A percentile compares a stretch with the other conserved stretches of the same genome.
phyloP scores from a whole-genome alignment of 2,797 vertebrate genomes.

The Acrossocheilus wenchowensis region DNA sequence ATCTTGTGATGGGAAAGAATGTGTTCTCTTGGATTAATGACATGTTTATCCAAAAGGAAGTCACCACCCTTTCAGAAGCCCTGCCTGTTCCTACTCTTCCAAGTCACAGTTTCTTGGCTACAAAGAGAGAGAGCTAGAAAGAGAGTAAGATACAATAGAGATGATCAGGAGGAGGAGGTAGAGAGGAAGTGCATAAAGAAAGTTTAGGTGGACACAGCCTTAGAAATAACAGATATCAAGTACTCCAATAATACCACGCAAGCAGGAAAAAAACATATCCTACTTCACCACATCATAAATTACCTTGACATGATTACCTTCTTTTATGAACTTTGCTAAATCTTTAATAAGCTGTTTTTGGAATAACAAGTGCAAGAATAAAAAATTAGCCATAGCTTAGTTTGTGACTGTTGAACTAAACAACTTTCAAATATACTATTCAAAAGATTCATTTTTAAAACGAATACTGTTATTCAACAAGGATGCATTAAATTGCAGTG shows the following conservation, averaged over 20 bases:
- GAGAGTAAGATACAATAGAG: conserved; percentile 49
- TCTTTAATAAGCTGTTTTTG: background rate
- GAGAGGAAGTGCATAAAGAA: conserved; percentile 7
- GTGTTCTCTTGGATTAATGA: conserved; percentile 94
- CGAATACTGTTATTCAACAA: background rate
- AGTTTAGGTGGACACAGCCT: background rate
- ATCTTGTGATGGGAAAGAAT: conserved; percentile 97
- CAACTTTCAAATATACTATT: background rate
- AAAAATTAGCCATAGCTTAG: background rate
- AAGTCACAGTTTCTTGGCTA: conserved; percentile 80
- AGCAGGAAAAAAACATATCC: too few species aligned
- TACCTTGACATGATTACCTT: background rate
- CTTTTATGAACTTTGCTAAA: background rate
- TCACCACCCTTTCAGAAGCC: conserved; percentile 94
- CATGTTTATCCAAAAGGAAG: conserved; percentile 99
- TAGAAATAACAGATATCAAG: background rate
- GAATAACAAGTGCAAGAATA: background rate
- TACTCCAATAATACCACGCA: background rate
- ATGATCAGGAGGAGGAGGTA: background rate
- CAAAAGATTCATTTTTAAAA: background rate
- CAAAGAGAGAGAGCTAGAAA: conserved; percentile 69
- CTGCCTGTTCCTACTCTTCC: conserved; percentile 84
- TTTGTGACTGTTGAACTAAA: background rate
- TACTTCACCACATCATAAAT: conserved; percentile 2
- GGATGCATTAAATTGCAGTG: background rate